Percentiles rank a stretch among this genome's conserved stretches.
These are phyloP conservation scores for Luperina nickerlii DNA, from an alignment of 2,888 invertebrate genomes.

Conservation along the genomic window DNA sequence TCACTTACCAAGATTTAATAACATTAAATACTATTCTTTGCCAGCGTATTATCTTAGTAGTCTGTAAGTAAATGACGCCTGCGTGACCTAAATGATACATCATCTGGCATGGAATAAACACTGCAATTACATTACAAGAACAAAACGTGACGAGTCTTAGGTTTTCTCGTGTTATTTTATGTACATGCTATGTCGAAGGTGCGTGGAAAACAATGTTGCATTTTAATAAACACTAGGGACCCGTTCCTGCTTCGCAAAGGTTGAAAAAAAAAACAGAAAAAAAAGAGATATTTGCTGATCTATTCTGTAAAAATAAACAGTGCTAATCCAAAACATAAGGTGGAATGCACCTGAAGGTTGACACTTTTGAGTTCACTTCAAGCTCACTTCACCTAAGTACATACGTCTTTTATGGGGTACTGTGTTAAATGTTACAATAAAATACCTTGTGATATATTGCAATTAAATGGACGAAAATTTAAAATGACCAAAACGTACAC, in stretches of 20 bases:
- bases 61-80: background rate
- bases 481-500: too few relatives aligned
- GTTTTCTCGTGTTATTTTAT: background rate
- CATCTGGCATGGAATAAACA: slow-evolving; percentile 12
- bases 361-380: background rate
- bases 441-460: too few relatives aligned
- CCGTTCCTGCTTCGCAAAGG: background rate
- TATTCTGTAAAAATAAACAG: background rate
- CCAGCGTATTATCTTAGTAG: background rate
- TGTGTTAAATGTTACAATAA: too few relatives aligned
- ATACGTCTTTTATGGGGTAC: too few relatives aligned
- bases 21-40: background rate
- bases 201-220: background rate
- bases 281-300: background rate
- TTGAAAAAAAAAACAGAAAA: background rate
- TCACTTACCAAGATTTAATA: background rate
- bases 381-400: background rate
- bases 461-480: too few relatives aligned
- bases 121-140: slow-evolving; percentile 42
- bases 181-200: background rate
- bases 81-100: slow-evolving; percentile 29
- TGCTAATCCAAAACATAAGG: background rate
- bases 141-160: slow-evolving; percentile 35
- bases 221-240: background rate
- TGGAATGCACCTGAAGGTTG: background rate